Base-by-base conservation (phyloP, 2,113 vertebrate genomes). In the Epinephelus fuscoguttatus region DNA sequence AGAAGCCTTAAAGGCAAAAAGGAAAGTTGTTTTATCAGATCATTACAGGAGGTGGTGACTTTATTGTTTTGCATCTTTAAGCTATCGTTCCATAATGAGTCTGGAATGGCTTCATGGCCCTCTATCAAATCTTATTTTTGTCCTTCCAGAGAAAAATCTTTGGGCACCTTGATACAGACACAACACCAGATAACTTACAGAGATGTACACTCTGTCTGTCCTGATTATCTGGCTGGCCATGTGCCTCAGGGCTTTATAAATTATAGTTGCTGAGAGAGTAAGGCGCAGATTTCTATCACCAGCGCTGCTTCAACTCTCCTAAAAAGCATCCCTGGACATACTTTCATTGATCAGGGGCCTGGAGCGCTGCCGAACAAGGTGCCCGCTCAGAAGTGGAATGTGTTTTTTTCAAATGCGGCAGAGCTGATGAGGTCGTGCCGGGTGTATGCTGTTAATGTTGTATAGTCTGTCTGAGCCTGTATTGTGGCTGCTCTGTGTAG, bases 301-400 rank as follows among this genome's bases (percentile, higher is more conserved):
- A 70, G 83, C 82, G 18, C 27, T 25, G 49, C 21, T 88, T 88
- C 86, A 81, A 61, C 81, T 90, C 74, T 78, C 71, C 67, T 67
- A 86, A 87, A 84, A 80, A 78, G 70, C 80, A 72, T 82, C 77
- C 15, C 70, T 53, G 73, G 78, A 79, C 67, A 84, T 72, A 72
- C 67, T 84, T 74, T 74, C 85, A 94, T 86, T 81, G 91, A 93
- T 93, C 92, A 88, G 85, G 4, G 4, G 15, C 79, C 82, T 84
- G 86, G 84, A 90, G 53, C 59, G 6, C 40, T 71, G 80, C 88
- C 80, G 55, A 64, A 55, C 45, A 50, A 47, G 73, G 52, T 80
- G 76, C 63, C 78, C 25, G 11, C 49, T 83, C 64, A 66, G 45
- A 72, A 53, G 60, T 30, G 47, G 40, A 76, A 62, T 47, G 13